Percentiles rank a stretch among this genome's conserved stretches.
Evolutionary conservation across 64 coral and sea anemone genomes (phyloP).

Genomic region (Acropora yongei): DNA sequence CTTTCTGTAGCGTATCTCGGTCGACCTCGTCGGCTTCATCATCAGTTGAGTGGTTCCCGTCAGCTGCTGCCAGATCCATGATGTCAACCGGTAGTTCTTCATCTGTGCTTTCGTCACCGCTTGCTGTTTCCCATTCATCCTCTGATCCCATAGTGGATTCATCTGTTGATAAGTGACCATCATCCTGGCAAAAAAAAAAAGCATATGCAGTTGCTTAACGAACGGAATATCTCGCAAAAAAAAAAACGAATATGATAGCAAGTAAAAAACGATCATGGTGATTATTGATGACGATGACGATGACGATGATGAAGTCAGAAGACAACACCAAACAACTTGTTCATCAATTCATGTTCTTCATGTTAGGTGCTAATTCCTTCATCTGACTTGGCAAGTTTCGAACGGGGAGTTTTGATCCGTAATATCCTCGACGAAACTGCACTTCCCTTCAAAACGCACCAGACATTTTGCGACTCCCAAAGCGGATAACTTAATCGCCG

Average conservation of each 20-base stretch:
- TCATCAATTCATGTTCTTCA: no score
- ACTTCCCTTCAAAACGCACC: no score
- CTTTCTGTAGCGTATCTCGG: conserved; percentile 41
- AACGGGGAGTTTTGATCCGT: no score
- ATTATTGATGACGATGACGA: no score
- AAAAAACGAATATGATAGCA: no score
- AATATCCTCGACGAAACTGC: no score
- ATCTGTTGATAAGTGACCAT: conserved; percentile 51
- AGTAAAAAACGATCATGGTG: no score
- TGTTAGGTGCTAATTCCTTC: not conserved
- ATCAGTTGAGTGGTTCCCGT: conserved; percentile 2
- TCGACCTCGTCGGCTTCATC: conserved; percentile 51
- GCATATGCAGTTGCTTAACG: not conserved
- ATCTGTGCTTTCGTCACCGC: conserved; percentile 75
- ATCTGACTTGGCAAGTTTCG: not conserved
- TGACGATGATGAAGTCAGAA: no score
- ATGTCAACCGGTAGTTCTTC: conserved; percentile 44
- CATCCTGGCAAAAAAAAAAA: conserved; percentile 55
- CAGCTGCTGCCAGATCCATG: conserved; percentile 14
- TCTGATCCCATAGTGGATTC: conserved; percentile 47
- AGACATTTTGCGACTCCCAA: no score
- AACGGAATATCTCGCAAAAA: not conserved
- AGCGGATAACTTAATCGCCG: no score
- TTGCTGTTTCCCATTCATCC: conserved; percentile 94
- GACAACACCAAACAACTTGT: no score